Percentiles rank a stretch among this genome's conserved stretches.
phyloP scores from a whole-genome alignment of 92 coral and sea anemone species.

The Anthopleura xanthogrammica region DNA sequence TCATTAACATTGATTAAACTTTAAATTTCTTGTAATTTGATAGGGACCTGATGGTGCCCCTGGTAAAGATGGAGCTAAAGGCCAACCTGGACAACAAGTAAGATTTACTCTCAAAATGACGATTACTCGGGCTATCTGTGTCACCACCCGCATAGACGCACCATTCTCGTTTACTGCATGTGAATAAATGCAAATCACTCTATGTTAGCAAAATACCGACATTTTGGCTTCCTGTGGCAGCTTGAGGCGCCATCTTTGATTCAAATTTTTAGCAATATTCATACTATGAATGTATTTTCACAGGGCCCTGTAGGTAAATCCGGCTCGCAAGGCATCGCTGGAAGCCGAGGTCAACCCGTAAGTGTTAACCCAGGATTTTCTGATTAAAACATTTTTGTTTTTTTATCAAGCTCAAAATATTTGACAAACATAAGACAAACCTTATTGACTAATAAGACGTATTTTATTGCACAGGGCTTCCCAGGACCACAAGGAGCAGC shows the following conservation, averaged over 20 bases:
- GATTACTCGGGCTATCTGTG: not conserved
- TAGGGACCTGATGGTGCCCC: constrained; percentile 53
- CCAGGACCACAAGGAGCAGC: constrained; percentile 36
- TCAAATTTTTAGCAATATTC: not conserved
- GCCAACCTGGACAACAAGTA: constrained; percentile 59
- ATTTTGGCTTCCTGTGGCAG: not conserved
- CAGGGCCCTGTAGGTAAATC: constrained; percentile 67
- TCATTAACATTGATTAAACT: not conserved
- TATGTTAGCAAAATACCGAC: too few relatives aligned
- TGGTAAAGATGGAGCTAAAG: constrained; percentile 45
- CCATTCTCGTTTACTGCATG: too few relatives aligned
- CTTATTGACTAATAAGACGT: not conserved
- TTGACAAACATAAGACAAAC: too few relatives aligned
- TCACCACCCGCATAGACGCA: too few relatives aligned
- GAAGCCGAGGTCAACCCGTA: constrained; percentile 67
- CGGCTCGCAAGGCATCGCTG: constrained; percentile 62
- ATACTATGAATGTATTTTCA: not conserved
- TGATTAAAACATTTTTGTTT: not conserved
- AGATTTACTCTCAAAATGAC: not conserved
- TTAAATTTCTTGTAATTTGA: not conserved
- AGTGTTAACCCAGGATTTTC: constrained; percentile 10
- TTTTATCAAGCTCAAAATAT: not conserved
- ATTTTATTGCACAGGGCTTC: constrained; percentile 20
- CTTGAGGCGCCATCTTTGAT: not conserved
- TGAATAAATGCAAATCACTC: too few relatives aligned